Conservation (phyloP, 1,140 invertebrate species). For the silkworm (Bombyx mori) region DNA sequence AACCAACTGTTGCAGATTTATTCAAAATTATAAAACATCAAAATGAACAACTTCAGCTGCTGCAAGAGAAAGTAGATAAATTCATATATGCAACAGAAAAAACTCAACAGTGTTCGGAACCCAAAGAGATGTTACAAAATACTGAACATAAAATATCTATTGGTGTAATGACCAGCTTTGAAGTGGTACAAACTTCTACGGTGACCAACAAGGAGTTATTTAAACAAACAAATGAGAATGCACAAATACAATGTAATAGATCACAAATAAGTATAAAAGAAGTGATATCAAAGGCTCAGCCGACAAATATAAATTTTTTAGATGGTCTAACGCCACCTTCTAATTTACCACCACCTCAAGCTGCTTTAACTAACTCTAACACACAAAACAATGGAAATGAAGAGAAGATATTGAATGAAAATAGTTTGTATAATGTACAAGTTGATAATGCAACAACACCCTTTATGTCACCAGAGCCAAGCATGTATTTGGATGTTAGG, state of each 20-base stretch:
- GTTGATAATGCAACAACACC: constrained; percentile 69
- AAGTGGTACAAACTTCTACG: constrained; percentile 73
- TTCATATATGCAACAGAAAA: constrained; percentile 47
- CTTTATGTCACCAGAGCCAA: constrained; percentile 73
- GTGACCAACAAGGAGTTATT: constrained; percentile 56
- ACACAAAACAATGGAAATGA: constrained; percentile 1
- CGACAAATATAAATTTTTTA: constrained; percentile 48
- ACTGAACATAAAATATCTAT: constrained; percentile 76
- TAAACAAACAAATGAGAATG: constrained; percentile 36
- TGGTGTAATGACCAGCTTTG: constrained; percentile 80
- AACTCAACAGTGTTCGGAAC: neutral
- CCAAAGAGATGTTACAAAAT: constrained; percentile 23
- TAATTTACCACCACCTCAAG: too few relatives aligned
- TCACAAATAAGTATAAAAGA: constrained; percentile 56
- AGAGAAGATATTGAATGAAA: constrained; percentile 63
- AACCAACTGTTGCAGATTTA: constrained; percentile 70
- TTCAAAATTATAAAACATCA: constrained; percentile 73
- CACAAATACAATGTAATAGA: constrained; percentile 54
- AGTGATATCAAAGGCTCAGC: constrained; percentile 37
- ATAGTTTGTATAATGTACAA: constrained; percentile 72
- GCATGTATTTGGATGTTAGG: constrained; percentile 74
- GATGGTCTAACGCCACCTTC: constrained; percentile 36
- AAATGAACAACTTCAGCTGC: constrained; percentile 70
- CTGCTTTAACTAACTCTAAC: too few relatives aligned
- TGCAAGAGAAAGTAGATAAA: constrained; percentile 71